phyloP scores from a whole-genome alignment of 2,888 invertebrate species.

The Drosophila quinaria region DNA sequence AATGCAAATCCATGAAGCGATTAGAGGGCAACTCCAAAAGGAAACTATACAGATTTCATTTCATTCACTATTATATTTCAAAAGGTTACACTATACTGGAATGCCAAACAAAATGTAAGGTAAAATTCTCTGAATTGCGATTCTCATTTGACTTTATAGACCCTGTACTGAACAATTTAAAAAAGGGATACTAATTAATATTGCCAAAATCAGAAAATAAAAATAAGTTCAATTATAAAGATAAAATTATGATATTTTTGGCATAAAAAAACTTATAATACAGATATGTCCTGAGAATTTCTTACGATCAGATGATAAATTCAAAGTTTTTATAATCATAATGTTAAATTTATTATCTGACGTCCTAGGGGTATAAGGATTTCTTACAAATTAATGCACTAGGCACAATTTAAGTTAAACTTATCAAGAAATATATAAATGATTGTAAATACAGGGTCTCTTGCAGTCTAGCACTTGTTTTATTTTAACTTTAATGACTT shows the following conservation, averaged over 20 bases:
- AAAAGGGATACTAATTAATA: background rate
- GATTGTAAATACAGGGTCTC: background rate
- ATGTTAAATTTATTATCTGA: no score
- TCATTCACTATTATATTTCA: background rate
- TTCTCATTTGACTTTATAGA: background rate
- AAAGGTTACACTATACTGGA: background rate
- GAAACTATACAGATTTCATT: background rate
- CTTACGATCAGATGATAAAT: no score
- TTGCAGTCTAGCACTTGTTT: background rate
- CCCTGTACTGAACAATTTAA: background rate
- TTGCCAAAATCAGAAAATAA: no score
- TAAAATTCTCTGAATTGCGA: background rate
- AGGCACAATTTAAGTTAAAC: no score
- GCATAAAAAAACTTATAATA: no score
- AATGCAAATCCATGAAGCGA: slow-evolving; percentile 24
- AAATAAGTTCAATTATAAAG: no score
- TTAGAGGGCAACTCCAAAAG: slow-evolving; percentile 13
- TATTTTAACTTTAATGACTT: background rate
- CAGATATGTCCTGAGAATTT: no score
- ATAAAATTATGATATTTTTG: no score
- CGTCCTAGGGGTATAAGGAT: no score
- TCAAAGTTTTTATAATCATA: no score
- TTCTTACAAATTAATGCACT: no score
- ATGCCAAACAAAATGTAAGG: background rate
- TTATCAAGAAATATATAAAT: no score